These are phyloP conservation scores for Fratercula arctica DNA, from an alignment of 2,797 vertebrate species.

Conservation along the genomic window DNA sequence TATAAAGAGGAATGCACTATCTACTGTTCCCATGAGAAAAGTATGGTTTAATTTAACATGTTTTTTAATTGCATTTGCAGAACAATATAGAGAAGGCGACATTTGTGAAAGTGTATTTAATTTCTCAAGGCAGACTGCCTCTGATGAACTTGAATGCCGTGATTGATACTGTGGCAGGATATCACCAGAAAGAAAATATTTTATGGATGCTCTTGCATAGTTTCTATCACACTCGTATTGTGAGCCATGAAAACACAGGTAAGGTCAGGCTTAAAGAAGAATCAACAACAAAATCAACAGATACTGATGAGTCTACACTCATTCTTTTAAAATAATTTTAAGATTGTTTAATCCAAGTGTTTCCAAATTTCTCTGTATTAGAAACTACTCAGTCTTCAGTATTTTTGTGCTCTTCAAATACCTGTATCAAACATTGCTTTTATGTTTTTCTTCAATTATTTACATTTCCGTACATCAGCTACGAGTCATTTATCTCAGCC, in stretches of 20 bases:
- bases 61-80: conserved; percentile 74
- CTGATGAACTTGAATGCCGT: conserved; percentile 83
- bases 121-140: conserved; percentile 88
- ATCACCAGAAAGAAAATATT: conserved; percentile 71
- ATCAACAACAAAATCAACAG: not conserved
- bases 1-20: not conserved
- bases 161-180: conserved; percentile 75
- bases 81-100: conserved; percentile 84
- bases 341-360: not conserved
- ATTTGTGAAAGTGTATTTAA: conserved; percentile 83
- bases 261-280: not conserved
- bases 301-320: not conserved
- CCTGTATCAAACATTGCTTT: not conserved
- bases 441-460: not conserved
- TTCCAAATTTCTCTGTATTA: not conserved
- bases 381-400: not conserved
- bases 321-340: not conserved
- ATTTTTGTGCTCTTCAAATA: not conserved
- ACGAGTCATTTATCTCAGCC: not conserved
- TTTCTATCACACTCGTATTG: conserved; percentile 88
- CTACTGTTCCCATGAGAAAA: not conserved
- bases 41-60: not conserved
- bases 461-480: not conserved
- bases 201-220: conserved; percentile 88
- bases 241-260: conserved; percentile 87